Base-by-base conservation (phyloP, 1,140 invertebrate species). In the Lucilia cuprina region DNA sequence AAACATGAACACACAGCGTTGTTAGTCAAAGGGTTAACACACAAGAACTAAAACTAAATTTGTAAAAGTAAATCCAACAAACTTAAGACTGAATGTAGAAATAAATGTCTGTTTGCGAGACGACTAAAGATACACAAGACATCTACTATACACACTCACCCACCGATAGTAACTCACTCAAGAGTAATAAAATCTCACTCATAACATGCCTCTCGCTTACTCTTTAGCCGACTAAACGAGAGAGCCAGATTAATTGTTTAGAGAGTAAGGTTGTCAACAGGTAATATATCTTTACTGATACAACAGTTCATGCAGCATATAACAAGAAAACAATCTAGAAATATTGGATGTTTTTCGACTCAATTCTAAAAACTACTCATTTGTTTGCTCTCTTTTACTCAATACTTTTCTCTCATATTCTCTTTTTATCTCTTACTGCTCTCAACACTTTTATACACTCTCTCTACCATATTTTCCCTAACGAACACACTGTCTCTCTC, bases 11-110 rank as follows among this genome's bases (percentile, higher is more conserved):
- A 89, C 82, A 87, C 87, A 86, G 88, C 84, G 88, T 85, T 86
- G 86, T 89, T 86, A 86, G 86, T 86, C 84, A 89, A 89, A 89
- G 88, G 87, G 88, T 89, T 89, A 89, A 87, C 84, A 50, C 77
- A 80, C 77, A 80, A 80, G 77, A 80, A 80, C 77, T 80, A 80
- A 80, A 80, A 80, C 77, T 80, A 80, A 47, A 80, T 80, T 80
- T 80, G 17, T 47, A 80, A 80, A 80, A 80, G 21, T 21, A 50
- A 47, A 50, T 21, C n/a, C 41, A 80, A 47, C 47, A 49, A 77
- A 80, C 41, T 80, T 80, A 80, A 55, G 17, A 55, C 50, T 55
- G 17, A 55, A 55, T 25, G 41, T 49, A 8, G 12, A 21, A 70
- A 70, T 74, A 30, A 21, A 74, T 74, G 9, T 5, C 65, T 19